Evolutionary conservation across 2,888 invertebrate species (phyloP).

Genomic region (Thera britannica): DNA sequence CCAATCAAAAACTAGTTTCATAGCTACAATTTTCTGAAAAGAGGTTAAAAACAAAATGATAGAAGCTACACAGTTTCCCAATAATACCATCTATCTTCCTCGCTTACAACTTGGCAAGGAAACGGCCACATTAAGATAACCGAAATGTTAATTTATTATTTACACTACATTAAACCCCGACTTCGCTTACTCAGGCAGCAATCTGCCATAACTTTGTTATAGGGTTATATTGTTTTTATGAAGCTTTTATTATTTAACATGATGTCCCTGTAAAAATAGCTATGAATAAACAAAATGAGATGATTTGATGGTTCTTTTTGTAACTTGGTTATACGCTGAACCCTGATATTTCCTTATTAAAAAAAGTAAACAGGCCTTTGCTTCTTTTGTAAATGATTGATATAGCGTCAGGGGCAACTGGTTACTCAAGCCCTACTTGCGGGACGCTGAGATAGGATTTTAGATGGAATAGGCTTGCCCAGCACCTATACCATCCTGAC

Average conservation of each 20-base stretch:
- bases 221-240: constrained; percentile 35
- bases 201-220: constrained; percentile 37
- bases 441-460: too few relatives aligned
- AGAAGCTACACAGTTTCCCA: constrained; percentile 18
- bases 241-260: constrained; percentile 23
- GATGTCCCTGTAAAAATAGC: constrained; percentile 23
- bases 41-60: constrained; percentile 7
- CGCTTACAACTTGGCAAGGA: constrained; percentile 55
- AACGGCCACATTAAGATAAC: constrained; percentile 71
- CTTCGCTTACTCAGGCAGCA: constrained; percentile 44
- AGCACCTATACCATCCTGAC: too few relatives aligned
- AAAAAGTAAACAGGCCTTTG: too few relatives aligned
- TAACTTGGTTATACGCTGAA: neutral
- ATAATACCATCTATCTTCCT: constrained; percentile 26
- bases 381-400: too few relatives aligned
- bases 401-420: too few relatives aligned
- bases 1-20: too few relatives aligned
- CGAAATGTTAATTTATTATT: constrained; percentile 76
- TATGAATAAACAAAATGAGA: constrained; percentile 17
- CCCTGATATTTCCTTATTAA: neutral
- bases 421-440: too few relatives aligned
- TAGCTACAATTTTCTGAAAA: neutral
- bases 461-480: too few relatives aligned
- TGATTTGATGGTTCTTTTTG: constrained; percentile 7
- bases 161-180: constrained; percentile 66